These are phyloP conservation scores for Acomys russatus DNA, from an alignment of 2,797 vertebrate species.

Conservation along the genomic window DNA sequence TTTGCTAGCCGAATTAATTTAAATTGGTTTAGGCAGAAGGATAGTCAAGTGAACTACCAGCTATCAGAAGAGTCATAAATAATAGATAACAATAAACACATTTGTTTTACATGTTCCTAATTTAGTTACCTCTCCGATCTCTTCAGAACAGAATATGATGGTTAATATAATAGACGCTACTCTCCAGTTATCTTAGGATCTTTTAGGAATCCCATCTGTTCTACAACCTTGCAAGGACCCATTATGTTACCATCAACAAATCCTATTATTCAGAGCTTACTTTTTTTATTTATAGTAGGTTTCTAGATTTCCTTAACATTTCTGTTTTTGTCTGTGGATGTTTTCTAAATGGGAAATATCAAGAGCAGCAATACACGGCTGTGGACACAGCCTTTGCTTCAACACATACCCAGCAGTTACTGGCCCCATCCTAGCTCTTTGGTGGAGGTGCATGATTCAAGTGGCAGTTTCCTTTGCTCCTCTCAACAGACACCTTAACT, in stretches of 20 bases:
- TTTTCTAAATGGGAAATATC: slow-evolving; percentile 62
- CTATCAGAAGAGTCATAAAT: slow-evolving; percentile 83
- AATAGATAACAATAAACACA: slow-evolving; percentile 86
- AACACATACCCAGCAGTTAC: neutral
- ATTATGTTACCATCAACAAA: slow-evolving; percentile 68
- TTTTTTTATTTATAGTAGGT: slow-evolving; percentile 68
- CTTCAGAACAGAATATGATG: slow-evolving; percentile 76
- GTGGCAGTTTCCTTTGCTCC: neutral
- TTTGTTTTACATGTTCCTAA: slow-evolving; percentile 83
- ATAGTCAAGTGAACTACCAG: slow-evolving; percentile 81
- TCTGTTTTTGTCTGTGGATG: slow-evolving; percentile 66
- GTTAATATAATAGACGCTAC: slow-evolving; percentile 70
- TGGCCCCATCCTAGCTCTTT: neutral
- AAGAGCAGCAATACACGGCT: neutral
- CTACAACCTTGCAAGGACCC: slow-evolving; percentile 73
- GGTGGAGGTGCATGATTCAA: neutral
- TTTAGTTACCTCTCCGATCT: slow-evolving; percentile 71
- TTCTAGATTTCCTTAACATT: slow-evolving; percentile 60
- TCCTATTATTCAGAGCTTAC: slow-evolving; percentile 70
- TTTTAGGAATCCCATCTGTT: slow-evolving; percentile 81
- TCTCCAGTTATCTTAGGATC: slow-evolving; percentile 78
- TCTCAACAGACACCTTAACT: neutral
- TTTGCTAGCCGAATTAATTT: slow-evolving; percentile 82
- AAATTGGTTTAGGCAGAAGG: slow-evolving; percentile 82
- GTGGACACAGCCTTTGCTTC: neutral